phyloP scores from a whole-genome alignment of 2,888 invertebrate species.

The Petrophora chlorosata region DNA sequence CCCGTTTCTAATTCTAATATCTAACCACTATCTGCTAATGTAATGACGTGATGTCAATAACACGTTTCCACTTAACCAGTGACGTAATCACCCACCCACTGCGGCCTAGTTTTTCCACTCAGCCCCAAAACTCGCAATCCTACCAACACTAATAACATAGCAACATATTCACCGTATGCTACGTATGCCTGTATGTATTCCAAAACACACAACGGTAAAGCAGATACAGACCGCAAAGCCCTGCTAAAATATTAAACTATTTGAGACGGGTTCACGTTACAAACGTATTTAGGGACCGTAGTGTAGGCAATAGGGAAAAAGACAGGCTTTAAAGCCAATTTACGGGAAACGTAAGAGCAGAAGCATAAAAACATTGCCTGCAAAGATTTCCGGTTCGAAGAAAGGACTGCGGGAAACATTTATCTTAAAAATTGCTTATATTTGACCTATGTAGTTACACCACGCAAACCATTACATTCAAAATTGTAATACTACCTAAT shows the following conservation, averaged over 20 bases:
- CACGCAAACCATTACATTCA: too few species aligned
- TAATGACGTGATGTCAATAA: too few species aligned
- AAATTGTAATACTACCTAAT: too few species aligned
- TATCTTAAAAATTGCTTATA: too few species aligned
- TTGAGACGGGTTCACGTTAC: slow-evolving; percentile 19
- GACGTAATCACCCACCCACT: too few species aligned
- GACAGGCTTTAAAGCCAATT: slow-evolving; percentile 16
- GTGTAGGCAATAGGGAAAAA: slow-evolving; percentile 10
- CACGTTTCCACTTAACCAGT: too few species aligned
- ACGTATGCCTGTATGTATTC: slow-evolving; percentile 1
- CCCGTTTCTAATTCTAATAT: too few species aligned
- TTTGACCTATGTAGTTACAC: too few species aligned
- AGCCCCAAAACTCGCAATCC: too few species aligned
- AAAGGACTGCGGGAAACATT: slow-evolving; percentile 1
- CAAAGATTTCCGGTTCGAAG: slow-evolving; percentile 16
- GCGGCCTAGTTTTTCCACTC: too few species aligned
- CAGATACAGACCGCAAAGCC: slow-evolving; percentile 24
- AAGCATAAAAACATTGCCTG: slow-evolving; percentile 11
- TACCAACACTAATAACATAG: slow-evolving; percentile 1
- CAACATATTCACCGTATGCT: slow-evolving; percentile 3
- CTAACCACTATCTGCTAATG: too few species aligned
- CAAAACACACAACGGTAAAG: slow-evolving; percentile 14
- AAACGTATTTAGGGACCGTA: slow-evolving; percentile 11
- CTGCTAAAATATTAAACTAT: slow-evolving; percentile 29
- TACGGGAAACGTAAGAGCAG: slow-evolving; percentile 16